phyloP scores from a whole-genome alignment of 92 coral and sea anemone species.

The Isaurus tuberculatus region DNA sequence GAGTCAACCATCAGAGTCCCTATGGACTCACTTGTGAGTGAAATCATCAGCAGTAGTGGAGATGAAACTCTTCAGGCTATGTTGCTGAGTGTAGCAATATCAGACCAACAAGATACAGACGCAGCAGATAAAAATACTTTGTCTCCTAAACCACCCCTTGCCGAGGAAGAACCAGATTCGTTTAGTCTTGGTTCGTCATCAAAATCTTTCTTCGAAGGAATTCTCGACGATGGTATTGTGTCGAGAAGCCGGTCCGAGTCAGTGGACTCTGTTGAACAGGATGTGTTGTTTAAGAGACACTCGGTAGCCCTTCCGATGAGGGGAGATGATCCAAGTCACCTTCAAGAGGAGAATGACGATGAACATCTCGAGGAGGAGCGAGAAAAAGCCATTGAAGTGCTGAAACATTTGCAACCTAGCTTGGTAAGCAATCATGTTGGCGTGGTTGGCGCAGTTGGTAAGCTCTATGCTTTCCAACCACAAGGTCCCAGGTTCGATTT shows the following conservation, averaged over 20 bases:
- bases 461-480: no score
- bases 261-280: constrained; percentile 54
- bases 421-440: constrained; percentile 67
- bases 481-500: no score
- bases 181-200: constrained; percentile 31
- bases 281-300: constrained; percentile 64
- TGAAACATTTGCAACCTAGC: constrained; percentile 76
- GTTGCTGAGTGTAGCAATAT: not conserved
- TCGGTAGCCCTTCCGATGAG: constrained; percentile 49
- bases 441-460: no score
- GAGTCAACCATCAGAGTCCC: not conserved
- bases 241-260: constrained; percentile 66
- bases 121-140: not conserved
- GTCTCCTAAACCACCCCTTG: constrained; percentile 44
- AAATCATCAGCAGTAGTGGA: constrained; percentile 11
- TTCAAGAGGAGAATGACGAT: constrained; percentile 56
- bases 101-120: not conserved
- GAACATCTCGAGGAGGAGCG: constrained; percentile 67
- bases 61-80: constrained; percentile 15
- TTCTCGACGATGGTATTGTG: not conserved
- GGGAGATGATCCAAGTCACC: constrained; percentile 32
- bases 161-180: constrained; percentile 28
- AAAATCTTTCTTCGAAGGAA: constrained; percentile 40
- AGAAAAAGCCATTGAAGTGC: constrained; percentile 78
- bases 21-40: constrained; percentile 29